These are phyloP conservation scores for Entelurus aequoreus DNA, from an alignment of 2,113 vertebrate species.

Conservation along the genomic window DNA sequence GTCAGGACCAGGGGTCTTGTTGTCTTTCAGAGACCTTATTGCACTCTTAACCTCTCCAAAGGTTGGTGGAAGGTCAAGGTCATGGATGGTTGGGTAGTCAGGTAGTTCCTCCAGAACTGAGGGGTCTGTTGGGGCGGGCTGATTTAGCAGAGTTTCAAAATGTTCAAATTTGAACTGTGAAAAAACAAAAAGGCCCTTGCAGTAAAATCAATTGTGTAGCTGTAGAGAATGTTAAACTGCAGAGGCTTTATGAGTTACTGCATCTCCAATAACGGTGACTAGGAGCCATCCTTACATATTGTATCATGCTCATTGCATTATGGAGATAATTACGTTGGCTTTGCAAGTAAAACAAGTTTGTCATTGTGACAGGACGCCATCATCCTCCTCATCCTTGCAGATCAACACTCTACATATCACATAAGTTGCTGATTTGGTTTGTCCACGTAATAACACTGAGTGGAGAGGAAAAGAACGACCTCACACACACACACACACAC, in stretches of 20 bases:
- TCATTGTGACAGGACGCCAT: constrained; percentile 14
- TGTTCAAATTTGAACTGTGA: constrained; percentile 14
- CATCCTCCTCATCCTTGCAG: constrained; percentile 37
- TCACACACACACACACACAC: constrained; percentile 10
- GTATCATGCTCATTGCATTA: constrained; percentile 25
- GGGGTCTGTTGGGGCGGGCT: no score
- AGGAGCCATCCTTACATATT: constrained; percentile 43
- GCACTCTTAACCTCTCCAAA: no score
- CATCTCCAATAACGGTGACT: constrained; percentile 33
- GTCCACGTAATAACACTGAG: constrained; percentile 9
- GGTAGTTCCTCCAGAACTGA: no score
- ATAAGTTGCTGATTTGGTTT: constrained; percentile 11
- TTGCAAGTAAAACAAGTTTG: constrained; percentile 51
- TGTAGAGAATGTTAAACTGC: constrained; percentile 32
- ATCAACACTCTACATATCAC: constrained; percentile 37
- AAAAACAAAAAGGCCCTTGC: constrained; percentile 22
- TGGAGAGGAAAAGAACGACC: constrained; percentile 18
- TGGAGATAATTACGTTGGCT: constrained; percentile 58
- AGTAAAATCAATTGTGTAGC: constrained; percentile 29
- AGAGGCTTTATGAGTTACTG: constrained; percentile 43
- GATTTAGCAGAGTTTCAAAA: no score
- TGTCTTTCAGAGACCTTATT: no score
- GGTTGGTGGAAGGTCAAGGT: no score
- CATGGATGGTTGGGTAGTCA: no score
- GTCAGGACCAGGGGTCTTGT: no score